phyloP scores from a whole-genome alignment of 2,888 invertebrate species.

The Clanis bilineata region DNA sequence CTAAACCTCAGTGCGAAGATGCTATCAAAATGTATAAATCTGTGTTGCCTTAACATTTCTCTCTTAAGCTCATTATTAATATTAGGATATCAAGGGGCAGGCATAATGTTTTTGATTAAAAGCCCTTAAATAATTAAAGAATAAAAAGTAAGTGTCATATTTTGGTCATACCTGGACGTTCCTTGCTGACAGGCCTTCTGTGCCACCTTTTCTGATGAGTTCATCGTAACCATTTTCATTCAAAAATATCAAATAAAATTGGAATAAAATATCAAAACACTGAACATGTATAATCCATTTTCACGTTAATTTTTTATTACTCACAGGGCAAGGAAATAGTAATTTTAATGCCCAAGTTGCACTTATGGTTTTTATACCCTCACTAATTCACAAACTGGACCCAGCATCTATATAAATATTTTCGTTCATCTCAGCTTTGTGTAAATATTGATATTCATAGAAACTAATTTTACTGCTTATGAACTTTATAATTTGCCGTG shows the following conservation, averaged over 20 bases:
- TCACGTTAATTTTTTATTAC: background rate
- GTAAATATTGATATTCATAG: background rate
- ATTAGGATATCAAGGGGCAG: no score
- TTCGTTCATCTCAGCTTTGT: slow-evolving; percentile 1
- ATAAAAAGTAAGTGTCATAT: no score
- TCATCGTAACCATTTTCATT: slow-evolving; percentile 80
- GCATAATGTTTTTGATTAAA: no score
- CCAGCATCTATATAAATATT: slow-evolving; percentile 19
- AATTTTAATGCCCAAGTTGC: background rate
- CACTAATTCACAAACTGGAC: background rate
- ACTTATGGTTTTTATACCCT: slow-evolving; percentile 5
- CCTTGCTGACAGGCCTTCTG: slow-evolving; percentile 80
- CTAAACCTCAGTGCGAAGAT: no score
- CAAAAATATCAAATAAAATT: slow-evolving; percentile 25
- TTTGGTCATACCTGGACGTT: slow-evolving; percentile 68
- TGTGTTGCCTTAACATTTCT: no score
- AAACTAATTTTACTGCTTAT: background rate
- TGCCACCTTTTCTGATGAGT: slow-evolving; percentile 77
- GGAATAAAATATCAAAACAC: slow-evolving; percentile 2
- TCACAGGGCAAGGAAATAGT: background rate
- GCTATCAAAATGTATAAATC: no score
- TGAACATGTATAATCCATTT: background rate
- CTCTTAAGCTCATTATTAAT: no score
- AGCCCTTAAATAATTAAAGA: no score
- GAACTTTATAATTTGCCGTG: background rate